Evolutionary conservation across 2,113 vertebrate genomes (phyloP).

Genomic region (Callionymus lyra): DNA sequence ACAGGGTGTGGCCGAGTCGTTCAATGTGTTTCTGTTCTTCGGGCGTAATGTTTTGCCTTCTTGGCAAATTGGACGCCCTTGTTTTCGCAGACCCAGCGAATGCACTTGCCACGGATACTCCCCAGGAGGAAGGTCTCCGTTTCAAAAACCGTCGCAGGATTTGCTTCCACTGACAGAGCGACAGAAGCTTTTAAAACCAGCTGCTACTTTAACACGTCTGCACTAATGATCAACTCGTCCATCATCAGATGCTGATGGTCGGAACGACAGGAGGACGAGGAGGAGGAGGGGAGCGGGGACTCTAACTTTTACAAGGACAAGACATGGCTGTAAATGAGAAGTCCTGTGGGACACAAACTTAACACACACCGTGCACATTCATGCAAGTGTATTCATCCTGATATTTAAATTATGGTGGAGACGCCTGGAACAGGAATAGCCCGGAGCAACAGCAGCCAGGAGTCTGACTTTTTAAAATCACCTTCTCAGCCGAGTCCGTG

Average conservation of each 20-base stretch:
- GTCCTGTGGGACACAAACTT: constrained; percentile 19
- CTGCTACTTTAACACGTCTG: neutral
- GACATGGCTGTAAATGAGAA: constrained; percentile 35
- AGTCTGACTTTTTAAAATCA: constrained; percentile 18
- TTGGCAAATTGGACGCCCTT: constrained; percentile 38
- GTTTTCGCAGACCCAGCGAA: constrained; percentile 23
- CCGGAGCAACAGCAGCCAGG: constrained; percentile 19
- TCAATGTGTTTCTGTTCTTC: neutral
- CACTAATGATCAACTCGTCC: constrained; percentile 40
- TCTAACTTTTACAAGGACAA: constrained; percentile 32
- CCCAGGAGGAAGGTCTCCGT: constrained; percentile 32
- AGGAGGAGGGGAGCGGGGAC: constrained; percentile 1
- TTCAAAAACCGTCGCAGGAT: constrained; percentile 38
- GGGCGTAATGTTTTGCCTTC: constrained; percentile 48
- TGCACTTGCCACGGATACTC: constrained; percentile 30
- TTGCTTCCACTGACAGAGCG: constrained; percentile 42
- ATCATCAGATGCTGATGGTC: constrained; percentile 28
- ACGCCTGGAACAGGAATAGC: constrained; percentile 47
- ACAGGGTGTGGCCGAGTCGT: too few species aligned
- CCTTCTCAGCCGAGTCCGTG: constrained; percentile 15
- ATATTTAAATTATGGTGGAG: constrained; percentile 55
- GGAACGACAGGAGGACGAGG: too few species aligned
- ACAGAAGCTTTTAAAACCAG: constrained; percentile 10
- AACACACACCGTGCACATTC: constrained; percentile 1
- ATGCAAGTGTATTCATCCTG: constrained; percentile 27